Evolutionary conservation across 2,888 invertebrate species (phyloP).

Genomic region (Ditylenchus weischeri): DNA sequence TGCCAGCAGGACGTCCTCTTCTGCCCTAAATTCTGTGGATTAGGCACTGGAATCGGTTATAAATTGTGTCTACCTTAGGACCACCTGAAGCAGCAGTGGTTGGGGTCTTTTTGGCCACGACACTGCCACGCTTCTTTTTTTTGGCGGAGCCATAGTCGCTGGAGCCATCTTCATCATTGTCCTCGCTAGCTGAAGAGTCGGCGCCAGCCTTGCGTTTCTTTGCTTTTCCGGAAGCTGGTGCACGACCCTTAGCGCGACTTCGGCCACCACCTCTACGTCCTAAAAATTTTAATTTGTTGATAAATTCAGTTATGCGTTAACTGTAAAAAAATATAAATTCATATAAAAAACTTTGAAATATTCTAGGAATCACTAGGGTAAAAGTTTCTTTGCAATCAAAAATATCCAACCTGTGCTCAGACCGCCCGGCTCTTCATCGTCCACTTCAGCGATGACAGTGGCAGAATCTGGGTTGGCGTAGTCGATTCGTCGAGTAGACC

Average conservation of each 20-base stretch:
- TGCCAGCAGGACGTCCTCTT: constrained; percentile 25
- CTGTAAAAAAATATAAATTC: too few relatives aligned
- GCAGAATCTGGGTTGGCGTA: constrained; percentile 50
- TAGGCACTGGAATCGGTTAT: too few relatives aligned
- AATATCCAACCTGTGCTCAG: constrained; percentile 25
- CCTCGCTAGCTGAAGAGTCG: constrained; percentile 31
- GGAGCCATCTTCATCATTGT: constrained; percentile 36
- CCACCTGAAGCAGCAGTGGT: constrained; percentile 27
- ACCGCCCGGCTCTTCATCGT: constrained; percentile 56
- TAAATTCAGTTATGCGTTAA: too few relatives aligned
- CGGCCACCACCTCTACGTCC: constrained; percentile 15
- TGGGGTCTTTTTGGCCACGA: constrained; percentile 1
- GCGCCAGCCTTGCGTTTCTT: constrained; percentile 22
- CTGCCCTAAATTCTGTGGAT: constrained; percentile 6
- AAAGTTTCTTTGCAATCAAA: too few relatives aligned
- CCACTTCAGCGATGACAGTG: constrained; percentile 41
- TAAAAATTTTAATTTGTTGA: too few relatives aligned
- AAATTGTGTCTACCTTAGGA: neutral
- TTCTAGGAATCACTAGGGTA: constrained; percentile 11
- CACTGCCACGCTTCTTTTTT: constrained; percentile 24
- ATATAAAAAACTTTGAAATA: neutral
- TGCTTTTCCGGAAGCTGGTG: neutral
- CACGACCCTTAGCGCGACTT: constrained; percentile 19
- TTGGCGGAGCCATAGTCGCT: constrained; percentile 23
- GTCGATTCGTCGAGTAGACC: too few relatives aligned